Base-by-base conservation (phyloP, 2,113 vertebrate genomes). In the Chionodraco myersi region DNA sequence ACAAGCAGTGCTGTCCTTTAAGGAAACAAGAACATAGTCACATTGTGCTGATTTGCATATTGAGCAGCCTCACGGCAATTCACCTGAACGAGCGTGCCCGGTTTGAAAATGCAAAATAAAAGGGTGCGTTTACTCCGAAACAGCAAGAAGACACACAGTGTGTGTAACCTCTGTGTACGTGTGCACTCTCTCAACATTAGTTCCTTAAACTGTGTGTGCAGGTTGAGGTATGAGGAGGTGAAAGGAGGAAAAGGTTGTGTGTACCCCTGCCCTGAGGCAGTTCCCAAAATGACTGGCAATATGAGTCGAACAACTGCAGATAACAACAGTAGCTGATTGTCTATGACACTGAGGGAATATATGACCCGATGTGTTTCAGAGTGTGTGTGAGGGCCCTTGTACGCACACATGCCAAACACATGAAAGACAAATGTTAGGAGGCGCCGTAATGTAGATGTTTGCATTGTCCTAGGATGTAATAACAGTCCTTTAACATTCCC, bases 31-130 rank as follows among this genome's bases (percentile, higher is more conserved):
- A 58, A 21, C 16, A n/a, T 2, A 15, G 18, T 10, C 52, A 78
- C 64, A 85, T 72, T 79, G 63, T 16, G 15, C 44, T 56, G 76
- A 92, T 92, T 94, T 94, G 92, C 92, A 94, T 94, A 92, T 49
- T 75, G n/a, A 81, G 78, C n/a, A 21, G 57, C 21, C 36, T 51
- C 49, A 71, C 41, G 18, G 14, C n/a, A 16, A 60, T 64, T 1
- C 80, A 85, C 78, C 79, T 85, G 85, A 68, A 56, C 80, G 21
- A 84, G 79, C n/a, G 51, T 59, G 71, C 48, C 78, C 4, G 4
- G 8, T 34, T 62, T 47, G 48, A 41, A 79, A 47, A 66, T 21
- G 3, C 16, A 26, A 41, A 13, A 57, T 41, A 30, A 68, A 23
- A 1, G 10, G 53, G 63, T 56, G 75, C 77, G 79, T 59, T 15